Base-by-base conservation (phyloP, 2,797 vertebrate species). In the Tangara arthus region DNA sequence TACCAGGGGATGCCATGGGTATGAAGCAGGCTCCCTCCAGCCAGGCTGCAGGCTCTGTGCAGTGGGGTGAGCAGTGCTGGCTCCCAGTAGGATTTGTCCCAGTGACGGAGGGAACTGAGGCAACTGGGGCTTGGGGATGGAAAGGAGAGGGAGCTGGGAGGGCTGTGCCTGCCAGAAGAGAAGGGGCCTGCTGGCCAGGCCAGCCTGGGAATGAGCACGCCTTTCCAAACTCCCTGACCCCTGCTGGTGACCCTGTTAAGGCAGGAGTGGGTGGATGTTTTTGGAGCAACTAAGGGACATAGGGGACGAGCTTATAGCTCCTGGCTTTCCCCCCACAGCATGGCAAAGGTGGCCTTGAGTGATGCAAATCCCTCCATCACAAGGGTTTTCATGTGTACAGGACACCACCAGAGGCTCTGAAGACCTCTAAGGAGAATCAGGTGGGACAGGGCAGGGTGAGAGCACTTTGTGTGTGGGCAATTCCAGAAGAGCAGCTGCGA, bases 281-380 rank as follows among this genome's bases (percentile, higher is more conserved):
- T 60, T 60, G 80, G n/a, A 82, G 47, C 80, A 87, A 15, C 27
- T 34, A 55, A 34, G 24, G 30, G 34, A 42, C 5, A 9, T 3
- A 28, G 5, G 8, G n/a, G 30, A 79, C 2, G 15, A 82, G 14
- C 22, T 76, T 5, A 3, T 27, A 65, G 55, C 8, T 20, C 15
- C 56, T 7, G 1, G 12, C 35, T 92, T 11, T 0, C 12, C 21
- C 15, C 2, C 19, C 8, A 20, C n/a, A 60, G 16, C 11, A 2
- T 1, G 0, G 41, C 11, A 1, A 77, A 60, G 26, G 60, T 83
- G 49, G 27, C n/a, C 42, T 39, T 12, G 6, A 20, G 32, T 78
- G 49, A 34, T 57, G 41, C 32, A 30, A 5, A 7, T 23, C 69
- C 2, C 15, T 83, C 34, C 0, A 0, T 80, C 2, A 0, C 12